These are phyloP conservation scores for Dusona sp. DNA, from an alignment of 2,888 invertebrate species.

Conservation along the genomic window DNA sequence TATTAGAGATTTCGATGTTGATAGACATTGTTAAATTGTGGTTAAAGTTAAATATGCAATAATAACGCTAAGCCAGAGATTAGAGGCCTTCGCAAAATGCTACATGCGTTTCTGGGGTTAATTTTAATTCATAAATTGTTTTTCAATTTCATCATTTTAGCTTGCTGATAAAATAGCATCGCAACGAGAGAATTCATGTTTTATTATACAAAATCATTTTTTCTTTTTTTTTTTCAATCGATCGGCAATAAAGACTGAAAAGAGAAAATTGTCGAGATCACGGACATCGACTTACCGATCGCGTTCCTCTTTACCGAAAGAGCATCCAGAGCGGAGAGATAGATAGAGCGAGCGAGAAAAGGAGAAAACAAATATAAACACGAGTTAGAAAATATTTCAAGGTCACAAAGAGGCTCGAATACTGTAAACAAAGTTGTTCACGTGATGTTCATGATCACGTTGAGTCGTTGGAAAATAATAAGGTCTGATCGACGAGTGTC, in stretches of 20 bases:
- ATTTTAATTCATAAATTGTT: slow-evolving; percentile 68
- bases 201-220: background rate
- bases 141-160: background rate
- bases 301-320: slow-evolving; percentile 77
- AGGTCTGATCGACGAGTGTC: slow-evolving; percentile 12
- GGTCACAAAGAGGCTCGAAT: background rate
- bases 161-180: background rate
- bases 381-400: slow-evolving; percentile 46
- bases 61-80: slow-evolving; percentile 73
- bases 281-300: slow-evolving; percentile 79
- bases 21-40: slow-evolving; percentile 56
- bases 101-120: slow-evolving; percentile 80
- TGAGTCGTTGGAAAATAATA: slow-evolving; percentile 15
- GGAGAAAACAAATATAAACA: slow-evolving; percentile 45
- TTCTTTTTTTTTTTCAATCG: slow-evolving; percentile 2
- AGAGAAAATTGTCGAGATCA: slow-evolving; percentile 48
- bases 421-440: background rate
- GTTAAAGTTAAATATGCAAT: background rate
- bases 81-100: slow-evolving; percentile 76
- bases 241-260: background rate
- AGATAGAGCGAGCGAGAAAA: slow-evolving; percentile 71
- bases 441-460: slow-evolving; percentile 11
- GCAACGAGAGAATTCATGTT: slow-evolving; percentile 38
- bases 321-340: slow-evolving; percentile 77
- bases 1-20: slow-evolving; percentile 68